Base-by-base conservation (phyloP, 1,140 invertebrate genomes). In the Papilio xuthus region DNA sequence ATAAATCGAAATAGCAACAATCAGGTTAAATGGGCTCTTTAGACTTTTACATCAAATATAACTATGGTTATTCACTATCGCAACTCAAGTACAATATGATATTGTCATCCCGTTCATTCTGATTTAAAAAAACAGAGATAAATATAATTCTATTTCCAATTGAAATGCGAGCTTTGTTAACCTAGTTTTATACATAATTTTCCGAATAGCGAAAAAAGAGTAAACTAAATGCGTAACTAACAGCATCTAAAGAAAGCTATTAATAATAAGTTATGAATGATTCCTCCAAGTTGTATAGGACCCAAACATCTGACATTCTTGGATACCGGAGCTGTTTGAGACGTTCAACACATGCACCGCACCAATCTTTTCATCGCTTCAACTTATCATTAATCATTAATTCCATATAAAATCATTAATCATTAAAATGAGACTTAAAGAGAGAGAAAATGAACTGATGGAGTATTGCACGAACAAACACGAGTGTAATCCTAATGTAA, bases 381-480 rank as follows among this genome's bases (percentile, higher is more conserved):
- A 82, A 79, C 84, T n/a, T 73, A 80, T 89, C 88, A 91, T 93
- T 87, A 85, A 93, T 93, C 89, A 92, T 87, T 83, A 85, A 85
- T 88, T 90, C 83, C 81, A 83, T 88, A 79, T 79, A 75, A 77
- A 74, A 87, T 89, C 91, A 91, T 93, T 89, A 87, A 93, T 93
- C 91, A 91, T 89, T 88, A 83, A 90, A 93, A 93, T 93, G 91
- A 93, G 91, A 91, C 90, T 93, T 93, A 93, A 93, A 93, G 88
- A 90, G 89, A 92, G 86, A 91, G 89, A 93, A 92, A 91, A 93
- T 92, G 90, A 91, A 90, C 86, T 89, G 88, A 89, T 85, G 84
- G 81, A 79, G 88, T 87, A 86, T 86, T 88, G 86, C 83, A 85
- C 85, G 86, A 91, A 89, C 90, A 92, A 91, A 92, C 91, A 90